Evolutionary conservation across 2,797 vertebrate genomes (phyloP), one percentile per base, ranked within the genome.

Genomic region (Semaprochilodus insignis): DNA sequence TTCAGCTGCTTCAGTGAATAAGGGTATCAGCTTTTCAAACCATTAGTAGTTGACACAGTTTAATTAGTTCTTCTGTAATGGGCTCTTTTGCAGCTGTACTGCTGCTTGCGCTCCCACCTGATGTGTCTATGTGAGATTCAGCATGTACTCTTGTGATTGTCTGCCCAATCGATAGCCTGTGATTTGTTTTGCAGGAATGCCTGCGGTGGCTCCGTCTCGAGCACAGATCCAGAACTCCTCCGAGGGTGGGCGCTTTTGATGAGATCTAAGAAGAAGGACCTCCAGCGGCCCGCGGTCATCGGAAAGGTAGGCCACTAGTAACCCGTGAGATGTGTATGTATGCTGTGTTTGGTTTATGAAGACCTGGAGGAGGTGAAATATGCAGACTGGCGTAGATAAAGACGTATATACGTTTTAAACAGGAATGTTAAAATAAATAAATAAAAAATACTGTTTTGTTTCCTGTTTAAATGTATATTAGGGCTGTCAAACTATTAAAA

Each of bases 151-250:
- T 65, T 77, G 70, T 72, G 67, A 36, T 73, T 80, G 65, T 71
- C 69, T 62, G 81, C 75, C 71, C 81, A 83, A 80, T 80, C 55
- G 25, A 85, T 80, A 72, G 25, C 52, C 55, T 73, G 69, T 76
- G 81, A 74, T 84, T 85, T 14, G 36, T 74, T 85, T 83, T 81
- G 25, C 85, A 88, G 85, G 81, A 86, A 83, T 80, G 83, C 73
- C 72, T 55, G 71, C 51, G 23, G 78, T 31, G 3, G 51, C 78
- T 83, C 81, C 2, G 34, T 65, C 81, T 83, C 78, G 13, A 80
- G 44, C 67, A 44, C 54, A 66, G 78, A 74, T 77, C 72, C 66
- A 23, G 34, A 74, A 59, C 85, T 83, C 66, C 54, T 67, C 21
- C 36, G n/a, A 54, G 48, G 54, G 70, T 40, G 72, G 57, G 10